phyloP scores from a whole-genome alignment of 2,797 vertebrate genomes.

The Lepidocolaptes lacrymiger region DNA sequence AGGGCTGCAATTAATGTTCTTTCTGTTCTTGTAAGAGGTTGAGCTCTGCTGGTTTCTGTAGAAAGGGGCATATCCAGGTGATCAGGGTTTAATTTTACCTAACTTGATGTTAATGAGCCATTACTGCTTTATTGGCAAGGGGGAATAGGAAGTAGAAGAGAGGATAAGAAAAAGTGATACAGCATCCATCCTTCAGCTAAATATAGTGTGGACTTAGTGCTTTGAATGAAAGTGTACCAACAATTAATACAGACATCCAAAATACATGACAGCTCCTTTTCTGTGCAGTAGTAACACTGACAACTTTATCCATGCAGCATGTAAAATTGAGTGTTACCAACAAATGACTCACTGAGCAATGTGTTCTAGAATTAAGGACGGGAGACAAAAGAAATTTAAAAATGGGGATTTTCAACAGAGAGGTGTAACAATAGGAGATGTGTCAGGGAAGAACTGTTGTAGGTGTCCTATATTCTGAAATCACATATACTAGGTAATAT shows the following conservation, averaged over 20 bases:
- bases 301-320: neutral
- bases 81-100: neutral
- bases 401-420: neutral
- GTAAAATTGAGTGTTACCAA: neutral
- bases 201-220: neutral
- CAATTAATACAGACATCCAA: neutral
- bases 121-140: neutral
- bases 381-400: neutral
- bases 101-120: neutral
- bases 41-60: neutral
- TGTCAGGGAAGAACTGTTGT: neutral
- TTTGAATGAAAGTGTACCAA: neutral
- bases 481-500: neutral
- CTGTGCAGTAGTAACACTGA: neutral
- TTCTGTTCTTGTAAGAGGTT: neutral
- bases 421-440: neutral
- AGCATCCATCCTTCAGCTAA: neutral
- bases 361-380: neutral
- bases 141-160: neutral
- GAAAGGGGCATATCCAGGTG: neutral
- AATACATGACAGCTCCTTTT: neutral
- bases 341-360: neutral
- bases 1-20: neutral
- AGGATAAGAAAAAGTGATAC: neutral
- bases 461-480: neutral